Evolutionary conservation across 2,797 vertebrate genomes (phyloP).

Genomic region (Micrastur ruficollis): DNA sequence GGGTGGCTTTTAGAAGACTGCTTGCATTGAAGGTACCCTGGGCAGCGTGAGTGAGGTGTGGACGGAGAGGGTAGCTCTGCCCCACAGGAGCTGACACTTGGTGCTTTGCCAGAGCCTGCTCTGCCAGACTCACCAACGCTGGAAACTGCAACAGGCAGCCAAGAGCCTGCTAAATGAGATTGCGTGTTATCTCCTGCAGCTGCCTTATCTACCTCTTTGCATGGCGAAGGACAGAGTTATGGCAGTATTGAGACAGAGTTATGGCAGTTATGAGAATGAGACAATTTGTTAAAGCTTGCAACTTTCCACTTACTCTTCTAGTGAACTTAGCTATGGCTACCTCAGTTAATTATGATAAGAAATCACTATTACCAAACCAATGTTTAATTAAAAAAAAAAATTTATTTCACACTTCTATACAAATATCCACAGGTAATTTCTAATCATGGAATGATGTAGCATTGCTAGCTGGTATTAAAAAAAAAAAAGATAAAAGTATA

Average conservation of each 20-base stretch:
- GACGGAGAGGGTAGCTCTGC: background rate
- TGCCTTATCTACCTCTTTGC: background rate
- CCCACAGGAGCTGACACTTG: fast-evolving
- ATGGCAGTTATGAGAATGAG: fast-evolving
- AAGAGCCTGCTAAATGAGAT: background rate
- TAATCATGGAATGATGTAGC: conserved; percentile 69
- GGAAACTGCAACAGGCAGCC: background rate
- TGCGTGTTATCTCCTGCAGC: background rate
- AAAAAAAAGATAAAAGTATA: conserved; percentile 62
- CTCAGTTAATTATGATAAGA: background rate
- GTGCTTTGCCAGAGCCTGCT: background rate
- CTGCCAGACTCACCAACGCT: background rate
- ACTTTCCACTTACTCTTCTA: background rate
- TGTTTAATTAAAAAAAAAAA: conserved; percentile 60
- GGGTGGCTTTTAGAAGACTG: background rate
- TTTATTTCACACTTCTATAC: conserved; percentile 82
- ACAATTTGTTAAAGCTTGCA: background rate
- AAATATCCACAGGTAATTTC: conserved; percentile 81
- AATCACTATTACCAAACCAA: conserved; percentile 8
- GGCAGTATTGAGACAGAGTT: fast-evolving
- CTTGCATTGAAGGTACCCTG: background rate
- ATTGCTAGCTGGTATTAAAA: conserved; percentile 69
- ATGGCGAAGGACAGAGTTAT: fast-evolving
- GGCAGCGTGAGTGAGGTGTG: fast-evolving
- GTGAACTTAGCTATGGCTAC: background rate